Percentiles rank a stretch among this genome's conserved stretches.
These are phyloP conservation scores for Dicyrtoma fusca DNA, from an alignment of 2,888 invertebrate genomes.

Conservation along the genomic window DNA sequence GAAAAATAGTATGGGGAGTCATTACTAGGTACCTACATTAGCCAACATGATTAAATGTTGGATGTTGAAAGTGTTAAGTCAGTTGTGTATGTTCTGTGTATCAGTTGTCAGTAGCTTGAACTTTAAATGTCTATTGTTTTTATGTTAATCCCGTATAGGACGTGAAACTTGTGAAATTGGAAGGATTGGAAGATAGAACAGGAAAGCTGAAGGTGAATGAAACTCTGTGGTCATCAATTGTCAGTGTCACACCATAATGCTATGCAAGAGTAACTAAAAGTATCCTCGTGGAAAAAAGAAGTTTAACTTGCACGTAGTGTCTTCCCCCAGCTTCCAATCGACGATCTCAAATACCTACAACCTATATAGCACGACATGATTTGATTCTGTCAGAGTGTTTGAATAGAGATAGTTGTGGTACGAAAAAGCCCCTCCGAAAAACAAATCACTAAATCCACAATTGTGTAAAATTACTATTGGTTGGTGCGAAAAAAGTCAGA, in stretches of 20 bases:
- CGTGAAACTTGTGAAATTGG: neutral
- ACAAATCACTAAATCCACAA: too few relatives aligned
- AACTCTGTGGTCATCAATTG: neutral
- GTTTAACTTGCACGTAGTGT: conserved; percentile 9
- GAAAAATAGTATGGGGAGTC: too few relatives aligned
- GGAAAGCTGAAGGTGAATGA: neutral
- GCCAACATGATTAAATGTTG: too few relatives aligned
- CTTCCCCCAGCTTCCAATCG: neutral
- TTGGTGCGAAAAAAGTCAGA: too few relatives aligned
- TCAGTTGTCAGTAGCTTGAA: too few relatives aligned
- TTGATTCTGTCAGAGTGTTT: neutral
- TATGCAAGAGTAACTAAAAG: conserved; percentile 7
- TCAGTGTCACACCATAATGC: neutral
- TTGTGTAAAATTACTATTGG: too few relatives aligned
- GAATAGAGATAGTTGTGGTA: neutral
- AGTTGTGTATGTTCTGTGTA: neutral
- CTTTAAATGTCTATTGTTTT: too few relatives aligned
- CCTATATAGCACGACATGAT: conserved; percentile 1
- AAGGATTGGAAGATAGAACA: neutral
- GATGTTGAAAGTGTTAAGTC: too few relatives aligned
- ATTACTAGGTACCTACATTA: too few relatives aligned
- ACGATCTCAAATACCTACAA: neutral
- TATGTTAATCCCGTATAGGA: neutral
- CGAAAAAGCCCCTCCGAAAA: neutral
- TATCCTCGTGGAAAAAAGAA: conserved; percentile 4